Percentiles rank a stretch among this genome's conserved stretches.
These are phyloP conservation scores for Fistularia tabacaria DNA, from an alignment of 2,797 vertebrate species.

Conservation along the genomic window DNA sequence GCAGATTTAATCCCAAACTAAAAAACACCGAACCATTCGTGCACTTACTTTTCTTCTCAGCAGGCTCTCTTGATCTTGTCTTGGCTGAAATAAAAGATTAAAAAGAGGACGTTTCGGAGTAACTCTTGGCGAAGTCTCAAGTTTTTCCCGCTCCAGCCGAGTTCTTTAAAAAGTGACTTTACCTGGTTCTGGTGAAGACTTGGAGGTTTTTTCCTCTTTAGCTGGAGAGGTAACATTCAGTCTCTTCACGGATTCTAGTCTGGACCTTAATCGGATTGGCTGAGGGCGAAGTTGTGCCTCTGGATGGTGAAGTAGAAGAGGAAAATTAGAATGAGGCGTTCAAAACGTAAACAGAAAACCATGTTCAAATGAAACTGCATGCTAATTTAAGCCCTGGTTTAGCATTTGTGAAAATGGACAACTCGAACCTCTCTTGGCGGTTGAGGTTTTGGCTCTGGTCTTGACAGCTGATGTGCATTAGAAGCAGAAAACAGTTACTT, in stretches of 20 bases:
- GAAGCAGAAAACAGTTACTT: slow-evolving; percentile 17
- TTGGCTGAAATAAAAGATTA: slow-evolving; percentile 35
- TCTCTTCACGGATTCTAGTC: slow-evolving; percentile 19
- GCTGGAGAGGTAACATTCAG: slow-evolving; percentile 46
- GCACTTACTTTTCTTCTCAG: slow-evolving; percentile 52
- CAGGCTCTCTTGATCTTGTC: slow-evolving; percentile 21
- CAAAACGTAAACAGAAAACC: too few species aligned
- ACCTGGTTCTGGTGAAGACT: slow-evolving; percentile 71
- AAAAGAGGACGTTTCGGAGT: not conserved
- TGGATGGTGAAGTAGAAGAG: not conserved
- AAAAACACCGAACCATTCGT: too few species aligned
- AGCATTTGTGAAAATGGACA: not conserved
- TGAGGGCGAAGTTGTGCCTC: slow-evolving; percentile 6
- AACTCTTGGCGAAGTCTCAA: too few species aligned
- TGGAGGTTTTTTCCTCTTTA: slow-evolving; percentile 70
- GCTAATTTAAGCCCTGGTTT: not conserved
- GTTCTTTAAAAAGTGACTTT: not conserved
- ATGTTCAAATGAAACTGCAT: too few species aligned
- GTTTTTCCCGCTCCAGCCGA: not conserved
- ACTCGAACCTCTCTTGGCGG: slow-evolving; percentile 43
- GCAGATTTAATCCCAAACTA: too few species aligned
- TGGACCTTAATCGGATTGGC: slow-evolving; percentile 29
- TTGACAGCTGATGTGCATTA: slow-evolving; percentile 27
- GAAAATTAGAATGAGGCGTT: not conserved
- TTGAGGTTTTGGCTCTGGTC: slow-evolving; percentile 37